Conservation (phyloP, 2,888 invertebrate genomes). For the Mythimna impura region DNA sequence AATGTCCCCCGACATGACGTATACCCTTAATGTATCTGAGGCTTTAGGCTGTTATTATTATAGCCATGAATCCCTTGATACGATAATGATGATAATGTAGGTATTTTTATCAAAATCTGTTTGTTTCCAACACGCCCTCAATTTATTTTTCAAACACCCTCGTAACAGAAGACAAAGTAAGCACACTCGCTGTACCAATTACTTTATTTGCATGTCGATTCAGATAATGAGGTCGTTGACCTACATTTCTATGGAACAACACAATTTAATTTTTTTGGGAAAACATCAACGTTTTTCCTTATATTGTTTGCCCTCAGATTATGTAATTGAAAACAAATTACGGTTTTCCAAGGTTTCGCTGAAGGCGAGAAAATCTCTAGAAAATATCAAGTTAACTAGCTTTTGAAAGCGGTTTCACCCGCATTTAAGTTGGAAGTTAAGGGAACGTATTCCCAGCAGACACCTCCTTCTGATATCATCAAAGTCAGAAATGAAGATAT, state of each 20-base stretch:
- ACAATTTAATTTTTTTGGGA: slow-evolving; percentile 29
- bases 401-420: background rate
- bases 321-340: slow-evolving; percentile 60
- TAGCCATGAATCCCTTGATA: background rate
- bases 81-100: no score
- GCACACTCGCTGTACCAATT: slow-evolving; percentile 35
- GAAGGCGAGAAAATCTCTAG: slow-evolving; percentile 73
- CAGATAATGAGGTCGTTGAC: slow-evolving; percentile 33
- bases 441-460: background rate
- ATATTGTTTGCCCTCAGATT: slow-evolving; percentile 26
- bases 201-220: slow-evolving; percentile 40
- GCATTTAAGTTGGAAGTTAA: background rate
- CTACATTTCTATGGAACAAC: slow-evolving; percentile 35
- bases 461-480: no score
- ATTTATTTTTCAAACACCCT: background rate
- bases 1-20: no score
- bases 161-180: slow-evolving; percentile 21
- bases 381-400: slow-evolving; percentile 62
- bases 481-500: no score
- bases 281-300: slow-evolving; percentile 30
- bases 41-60: no score
- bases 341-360: slow-evolving; percentile 64
- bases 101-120: background rate
- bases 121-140: background rate
- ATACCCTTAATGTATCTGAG: no score